Evolutionary conservation across 2,797 vertebrate genomes (phyloP), one percentile per base, ranked within the genome.

Genomic region (Melopsittacus undulatus): DNA sequence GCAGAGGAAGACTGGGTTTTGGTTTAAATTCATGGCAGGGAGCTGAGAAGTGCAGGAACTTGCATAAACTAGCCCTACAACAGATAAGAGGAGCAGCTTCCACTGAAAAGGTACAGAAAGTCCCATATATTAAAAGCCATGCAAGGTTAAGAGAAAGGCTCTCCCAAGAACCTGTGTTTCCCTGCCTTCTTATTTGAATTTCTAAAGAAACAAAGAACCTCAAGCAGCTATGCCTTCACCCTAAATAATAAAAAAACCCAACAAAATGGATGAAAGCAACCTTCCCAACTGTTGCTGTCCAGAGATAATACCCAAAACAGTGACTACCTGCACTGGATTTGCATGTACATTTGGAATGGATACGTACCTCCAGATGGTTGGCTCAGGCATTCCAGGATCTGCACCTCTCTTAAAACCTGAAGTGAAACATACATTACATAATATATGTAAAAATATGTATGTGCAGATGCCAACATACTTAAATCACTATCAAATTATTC

Each of bases 301-400:
- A 17, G 29, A 82, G n/a, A 22, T 5, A 46, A 69, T 26, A 76
- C 7, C 12, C 43, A 26, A 57, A 87, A 4, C 0, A 2, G 8
- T 34, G 69, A 36, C 13, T 32, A 27, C 23, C 10, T 62, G 32
- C 43, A 34, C 1, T 27, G 52, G 32, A 42, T 77, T 51, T 87
- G 48, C 20, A 32, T 2, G 7, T 7, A 38, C 29, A 61, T 74
- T 78, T 85, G 49, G 77, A 94, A 77, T 59, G 2, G 9, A 89
- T 43, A 97, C 95, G 34, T 98, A 98, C 97, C 98, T 98, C 94
- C 99, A 94, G 78, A 99, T 89, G 10, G 97, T 98, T 27, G 99
- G 99, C 79, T 99, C 98, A 18, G 99, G 99, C 99, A 99, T 99
- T 75, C 99, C 99, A 84, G 99, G 99, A 97, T 99, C 99, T 69